phyloP scores from a whole-genome alignment of 1,140 invertebrate species.

The Bombus superbus region DNA sequence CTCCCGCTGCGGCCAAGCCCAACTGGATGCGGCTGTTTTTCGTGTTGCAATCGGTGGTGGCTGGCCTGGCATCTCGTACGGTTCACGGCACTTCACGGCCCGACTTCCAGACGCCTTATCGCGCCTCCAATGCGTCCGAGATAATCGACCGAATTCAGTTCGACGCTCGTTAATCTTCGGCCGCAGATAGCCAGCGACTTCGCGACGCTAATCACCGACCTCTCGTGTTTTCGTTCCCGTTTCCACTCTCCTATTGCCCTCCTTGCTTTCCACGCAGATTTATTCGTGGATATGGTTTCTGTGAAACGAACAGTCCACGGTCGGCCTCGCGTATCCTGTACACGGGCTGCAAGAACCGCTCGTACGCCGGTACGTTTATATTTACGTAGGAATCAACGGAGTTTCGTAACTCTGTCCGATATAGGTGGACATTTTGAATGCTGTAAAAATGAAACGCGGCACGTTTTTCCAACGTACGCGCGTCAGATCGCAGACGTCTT shows the following conservation, averaged over 20 bases:
- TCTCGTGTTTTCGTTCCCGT: conserved; percentile 10
- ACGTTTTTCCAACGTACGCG: no score
- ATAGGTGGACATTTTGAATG: no score
- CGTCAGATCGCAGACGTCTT: no score
- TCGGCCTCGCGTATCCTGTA: no score
- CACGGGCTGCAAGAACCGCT: no score
- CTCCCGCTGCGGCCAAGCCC: conserved; percentile 51
- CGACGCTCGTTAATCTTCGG: conserved; percentile 43
- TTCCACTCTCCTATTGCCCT: background rate
- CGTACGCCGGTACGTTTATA: no score
- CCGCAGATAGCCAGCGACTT: conserved; percentile 6
- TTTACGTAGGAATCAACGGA: no score
- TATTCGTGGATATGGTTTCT: no score
- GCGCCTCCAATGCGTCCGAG: conserved; percentile 37
- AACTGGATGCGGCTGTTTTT: conserved; percentile 40
- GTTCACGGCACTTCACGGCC: background rate
- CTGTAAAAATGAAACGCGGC: no score
- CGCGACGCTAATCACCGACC: background rate
- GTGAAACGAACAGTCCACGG: no score
- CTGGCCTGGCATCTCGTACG: background rate
- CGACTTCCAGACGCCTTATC: conserved; percentile 23
- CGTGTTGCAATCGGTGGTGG: conserved; percentile 25
- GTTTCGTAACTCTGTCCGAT: no score
- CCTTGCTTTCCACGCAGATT: no score
- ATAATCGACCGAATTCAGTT: conserved; percentile 52